Conservation (phyloP, 2,888 invertebrate genomes). For the Mesopsocus fuscifrons region DNA sequence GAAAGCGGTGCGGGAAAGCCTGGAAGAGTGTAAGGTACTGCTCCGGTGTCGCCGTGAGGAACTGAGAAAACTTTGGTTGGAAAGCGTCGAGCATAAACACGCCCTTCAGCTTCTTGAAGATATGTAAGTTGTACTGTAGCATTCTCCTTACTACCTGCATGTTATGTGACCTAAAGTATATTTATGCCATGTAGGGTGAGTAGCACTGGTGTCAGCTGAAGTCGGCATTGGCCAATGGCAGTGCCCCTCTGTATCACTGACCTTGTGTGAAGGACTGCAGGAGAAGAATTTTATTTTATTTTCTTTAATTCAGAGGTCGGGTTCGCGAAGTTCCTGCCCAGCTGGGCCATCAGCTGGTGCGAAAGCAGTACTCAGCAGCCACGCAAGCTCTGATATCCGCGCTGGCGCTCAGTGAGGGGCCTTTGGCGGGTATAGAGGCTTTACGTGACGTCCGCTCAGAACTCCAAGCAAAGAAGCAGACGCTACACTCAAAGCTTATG, state of each 20-base stretch:
- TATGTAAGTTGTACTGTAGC: slow-evolving; percentile 38
- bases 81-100: slow-evolving; percentile 90
- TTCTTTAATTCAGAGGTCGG: too few species aligned
- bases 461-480: slow-evolving; percentile 44
- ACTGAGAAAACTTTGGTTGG: slow-evolving; percentile 80
- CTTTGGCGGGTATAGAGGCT: slow-evolving; percentile 65
- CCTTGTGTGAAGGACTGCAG: too few species aligned
- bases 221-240: too few species aligned
- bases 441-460: slow-evolving; percentile 60
- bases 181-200: neutral
- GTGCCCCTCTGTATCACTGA: too few species aligned
- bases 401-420: slow-evolving; percentile 43
- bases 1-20: slow-evolving; percentile 56
- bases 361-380: slow-evolving; percentile 68
- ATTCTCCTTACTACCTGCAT: neutral
- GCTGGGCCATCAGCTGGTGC: slow-evolving; percentile 40
- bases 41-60: slow-evolving; percentile 84
- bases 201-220: too few species aligned
- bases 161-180: slow-evolving; percentile 4
- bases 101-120: slow-evolving; percentile 74
- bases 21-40: slow-evolving; percentile 65
- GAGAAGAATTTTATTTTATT: too few species aligned
- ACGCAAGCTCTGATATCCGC: slow-evolving; percentile 60
- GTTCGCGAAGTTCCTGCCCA: slow-evolving; percentile 53
- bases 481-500: slow-evolving; percentile 19